These are phyloP conservation scores for Stenoptilia bipunctidactyla DNA, from an alignment of 2,888 invertebrate genomes.

Conservation along the genomic window DNA sequence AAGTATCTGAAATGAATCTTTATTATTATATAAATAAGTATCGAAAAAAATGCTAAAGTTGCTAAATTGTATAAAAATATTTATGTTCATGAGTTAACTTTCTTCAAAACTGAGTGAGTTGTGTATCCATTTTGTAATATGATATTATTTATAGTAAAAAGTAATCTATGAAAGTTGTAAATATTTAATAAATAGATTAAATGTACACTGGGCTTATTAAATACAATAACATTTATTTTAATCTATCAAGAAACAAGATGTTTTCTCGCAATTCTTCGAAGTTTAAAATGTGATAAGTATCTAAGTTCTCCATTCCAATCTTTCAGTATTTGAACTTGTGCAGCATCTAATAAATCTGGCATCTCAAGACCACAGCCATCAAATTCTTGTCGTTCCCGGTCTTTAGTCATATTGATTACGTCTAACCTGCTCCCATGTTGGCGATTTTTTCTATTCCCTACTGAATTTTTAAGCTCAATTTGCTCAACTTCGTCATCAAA, in stretches of 20 bases:
- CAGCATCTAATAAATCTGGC: conserved; percentile 75
- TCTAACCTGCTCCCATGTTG: conserved; percentile 87
- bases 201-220: too few species aligned
- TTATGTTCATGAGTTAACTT: too few species aligned
- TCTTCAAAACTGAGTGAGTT: too few species aligned
- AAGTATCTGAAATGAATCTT: too few species aligned
- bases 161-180: conserved; percentile 35
- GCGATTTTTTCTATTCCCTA: conserved; percentile 79
- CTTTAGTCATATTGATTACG: conserved; percentile 80
- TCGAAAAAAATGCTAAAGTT: too few species aligned
- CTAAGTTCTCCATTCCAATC: conserved; percentile 79
- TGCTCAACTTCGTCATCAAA: conserved; percentile 85
- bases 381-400: conserved; percentile 81
- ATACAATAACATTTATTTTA: conserved; percentile 4
- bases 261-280: conserved; percentile 68
- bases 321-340: conserved; percentile 71
- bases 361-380: conserved; percentile 84
- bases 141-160: conserved; percentile 15
- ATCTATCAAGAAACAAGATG: conserved; percentile 28
- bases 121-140: conserved; percentile 3
- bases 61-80: too few species aligned
- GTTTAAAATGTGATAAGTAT: conserved; percentile 75
- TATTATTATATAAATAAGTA: too few species aligned
- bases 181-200: conserved; percentile 31
- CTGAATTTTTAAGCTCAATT: conserved; percentile 82